Base-by-base conservation (phyloP, 2,113 vertebrate species). In the Centropristis striata region DNA sequence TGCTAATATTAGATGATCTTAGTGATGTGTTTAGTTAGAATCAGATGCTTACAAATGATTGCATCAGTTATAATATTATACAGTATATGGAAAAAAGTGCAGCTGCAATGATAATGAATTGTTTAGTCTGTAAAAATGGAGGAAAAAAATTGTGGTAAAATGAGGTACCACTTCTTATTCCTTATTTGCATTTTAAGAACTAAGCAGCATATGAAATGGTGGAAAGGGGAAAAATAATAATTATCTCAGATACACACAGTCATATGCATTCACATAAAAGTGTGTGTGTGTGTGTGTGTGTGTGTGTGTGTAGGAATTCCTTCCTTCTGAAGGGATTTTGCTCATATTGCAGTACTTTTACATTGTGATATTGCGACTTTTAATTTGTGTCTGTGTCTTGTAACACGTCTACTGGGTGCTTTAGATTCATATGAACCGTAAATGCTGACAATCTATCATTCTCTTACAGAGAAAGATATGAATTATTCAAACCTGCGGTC, bases 401-500 rank as follows among this genome's bases (percentile, higher is more conserved):
- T 27, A 37, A 14, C 3, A 4, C 36, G 11, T 69, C 5, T 59
- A 41, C 10, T 53, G 9, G 39, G 20, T 41, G 10, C 20, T 68
- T 78, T 39, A 49, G 41, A 75, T 59, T 78, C 18, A 55, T 76
- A 21, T 44, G 27, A 14, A 63, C 14, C 28, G 71, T 50, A 73
- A 69, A 85, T 44, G 20, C 53, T 78, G 63, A 81, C 27, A 80
- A 23, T 72, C 32, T 42, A 65, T 75, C 55, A 72, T 28, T 75
- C 20, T 54, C 20, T 77, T 9, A 67, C 79, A 64, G 57, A 5
- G 49, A 57, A 28, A 15, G 1, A 54, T 50, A 72, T 91, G 7
- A 88, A 91, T 86, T 36, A 91, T 92, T 90, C 55, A 85, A 73
- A 47, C 23, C 28, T 81, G 67, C 37, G n/a, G 23, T 74, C 44